Evolutionary conservation across 2,797 vertebrate genomes (phyloP).

Genomic region (Macroramphosus scolopax): DNA sequence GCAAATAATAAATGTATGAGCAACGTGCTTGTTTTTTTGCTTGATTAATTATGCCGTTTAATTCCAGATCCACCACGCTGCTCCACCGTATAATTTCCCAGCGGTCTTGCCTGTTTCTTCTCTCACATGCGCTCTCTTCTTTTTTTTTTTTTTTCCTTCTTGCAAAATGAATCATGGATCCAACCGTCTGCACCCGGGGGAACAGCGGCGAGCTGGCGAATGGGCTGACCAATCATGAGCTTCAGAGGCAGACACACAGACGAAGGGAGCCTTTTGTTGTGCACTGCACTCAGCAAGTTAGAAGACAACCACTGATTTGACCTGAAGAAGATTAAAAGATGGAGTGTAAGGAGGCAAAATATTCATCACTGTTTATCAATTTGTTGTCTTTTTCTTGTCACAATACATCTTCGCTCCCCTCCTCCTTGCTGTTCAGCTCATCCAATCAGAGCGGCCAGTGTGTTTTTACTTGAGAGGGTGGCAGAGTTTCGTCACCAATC

Average conservation of each 20-base stretch:
- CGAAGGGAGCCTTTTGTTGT: constrained; percentile 66
- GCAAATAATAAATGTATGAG: constrained; percentile 84
- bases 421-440: constrained; percentile 24
- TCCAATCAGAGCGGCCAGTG: constrained; percentile 34
- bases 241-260: constrained; percentile 65
- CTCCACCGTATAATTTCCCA: constrained; percentile 81
- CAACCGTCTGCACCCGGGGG: constrained; percentile 71
- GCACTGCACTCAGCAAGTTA: constrained; percentile 58
- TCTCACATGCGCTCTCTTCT: constrained; percentile 65
- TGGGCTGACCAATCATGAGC: constrained; percentile 77
- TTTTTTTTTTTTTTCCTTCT: constrained; percentile 54
- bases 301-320: constrained; percentile 60
- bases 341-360: constrained; percentile 40
- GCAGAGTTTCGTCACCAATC: constrained; percentile 49
- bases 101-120: constrained; percentile 79
- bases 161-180: constrained; percentile 82
- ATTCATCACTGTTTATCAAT: constrained; percentile 36
- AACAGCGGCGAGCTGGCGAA: constrained; percentile 66
- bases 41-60: constrained; percentile 86
- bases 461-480: constrained; percentile 56
- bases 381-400: constrained; percentile 27
- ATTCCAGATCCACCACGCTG: constrained; percentile 80
- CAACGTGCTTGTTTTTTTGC: constrained; percentile 82
- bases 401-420: constrained; percentile 13
- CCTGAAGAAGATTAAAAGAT: constrained; percentile 57